phyloP scores from a whole-genome alignment of 30 jellyfish, hydroid and myxozoan genomes.

The Sanderia malayensis region DNA sequence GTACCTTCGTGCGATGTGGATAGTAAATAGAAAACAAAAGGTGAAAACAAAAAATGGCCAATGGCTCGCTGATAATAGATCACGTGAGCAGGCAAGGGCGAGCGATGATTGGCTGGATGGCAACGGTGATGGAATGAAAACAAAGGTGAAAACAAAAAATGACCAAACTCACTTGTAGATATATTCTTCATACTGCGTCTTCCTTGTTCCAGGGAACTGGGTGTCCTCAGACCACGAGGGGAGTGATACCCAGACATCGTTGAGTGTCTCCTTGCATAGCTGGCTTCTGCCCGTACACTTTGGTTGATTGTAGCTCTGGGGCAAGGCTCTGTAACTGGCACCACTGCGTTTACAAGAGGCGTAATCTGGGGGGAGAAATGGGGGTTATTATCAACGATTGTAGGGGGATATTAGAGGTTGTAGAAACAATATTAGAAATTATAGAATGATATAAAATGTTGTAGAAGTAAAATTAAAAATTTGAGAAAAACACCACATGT shows the following conservation, averaged over 20 bases:
- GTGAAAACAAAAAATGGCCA: too few species aligned
- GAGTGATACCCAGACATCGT: conserved; percentile 94
- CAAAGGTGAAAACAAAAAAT: too few species aligned
- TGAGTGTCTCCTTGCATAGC: conserved; percentile 88
- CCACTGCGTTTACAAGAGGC: conserved; percentile 99
- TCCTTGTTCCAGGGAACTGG: conserved; percentile 97
- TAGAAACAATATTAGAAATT: too few species aligned
- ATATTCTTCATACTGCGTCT: conserved; percentile 95
- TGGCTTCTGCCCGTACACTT: conserved; percentile 91
- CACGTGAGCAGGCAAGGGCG: conserved; percentile 82
- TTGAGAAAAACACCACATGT: too few species aligned
- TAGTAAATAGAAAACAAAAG: too few species aligned
- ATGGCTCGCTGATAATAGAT: conserved; percentile 84
- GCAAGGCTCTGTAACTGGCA: conserved; percentile 93
- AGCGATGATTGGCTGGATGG: conserved; percentile 93
- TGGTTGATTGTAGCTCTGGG: conserved; percentile 97
- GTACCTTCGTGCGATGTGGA: too few species aligned
- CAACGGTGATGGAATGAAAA: conserved; percentile 62
- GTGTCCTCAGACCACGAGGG: conserved; percentile 99
- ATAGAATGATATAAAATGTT: too few species aligned
- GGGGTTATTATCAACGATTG: too few species aligned
- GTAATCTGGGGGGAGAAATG: too few species aligned
- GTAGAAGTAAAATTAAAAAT: too few species aligned
- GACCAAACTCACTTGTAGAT: conserved; percentile 87
- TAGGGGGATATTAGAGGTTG: too few species aligned